Evolutionary conservation across 2,113 vertebrate species (phyloP).

Genomic region (Ornithorhynchus anatinus): DNA sequence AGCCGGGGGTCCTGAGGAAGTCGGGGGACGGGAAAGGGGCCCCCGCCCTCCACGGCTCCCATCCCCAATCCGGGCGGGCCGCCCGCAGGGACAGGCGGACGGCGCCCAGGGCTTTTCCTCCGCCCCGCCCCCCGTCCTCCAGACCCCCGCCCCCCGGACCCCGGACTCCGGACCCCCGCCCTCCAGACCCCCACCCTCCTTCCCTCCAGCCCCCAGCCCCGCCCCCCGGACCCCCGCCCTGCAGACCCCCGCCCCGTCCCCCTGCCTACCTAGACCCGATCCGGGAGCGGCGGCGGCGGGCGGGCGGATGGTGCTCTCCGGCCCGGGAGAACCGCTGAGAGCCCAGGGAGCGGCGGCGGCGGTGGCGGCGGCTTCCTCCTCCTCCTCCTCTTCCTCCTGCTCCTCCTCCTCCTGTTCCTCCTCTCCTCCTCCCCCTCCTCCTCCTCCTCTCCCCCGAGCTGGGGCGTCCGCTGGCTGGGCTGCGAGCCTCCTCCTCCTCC

Average conservation of each 20-base stretch:
- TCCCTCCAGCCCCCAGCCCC: not conserved
- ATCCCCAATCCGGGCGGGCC: not conserved
- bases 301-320: not conserved
- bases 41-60: not conserved
- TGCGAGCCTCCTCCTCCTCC: slow-evolving; percentile 47
- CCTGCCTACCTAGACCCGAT: slow-evolving; percentile 43
- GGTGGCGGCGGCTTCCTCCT: slow-evolving; percentile 7
- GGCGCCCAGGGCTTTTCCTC: not conserved
- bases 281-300: not conserved
- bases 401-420: too few species aligned
- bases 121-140: not conserved
- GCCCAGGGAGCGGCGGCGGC: not conserved
- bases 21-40: not conserved
- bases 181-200: not conserved
- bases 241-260: not conserved
- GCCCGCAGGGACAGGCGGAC: not conserved
- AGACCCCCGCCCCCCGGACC: not conserved
- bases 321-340: slow-evolving; percentile 14
- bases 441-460: slow-evolving; percentile 33
- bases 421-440: slow-evolving; percentile 38
- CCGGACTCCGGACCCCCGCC: not conserved
- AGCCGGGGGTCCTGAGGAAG: not conserved
- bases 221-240: not conserved
- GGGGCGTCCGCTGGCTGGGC: slow-evolving; percentile 9
- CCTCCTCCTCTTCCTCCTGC: too few species aligned